phyloP scores from a whole-genome alignment of 2,797 vertebrate genomes.

The Helostoma temminkii region DNA sequence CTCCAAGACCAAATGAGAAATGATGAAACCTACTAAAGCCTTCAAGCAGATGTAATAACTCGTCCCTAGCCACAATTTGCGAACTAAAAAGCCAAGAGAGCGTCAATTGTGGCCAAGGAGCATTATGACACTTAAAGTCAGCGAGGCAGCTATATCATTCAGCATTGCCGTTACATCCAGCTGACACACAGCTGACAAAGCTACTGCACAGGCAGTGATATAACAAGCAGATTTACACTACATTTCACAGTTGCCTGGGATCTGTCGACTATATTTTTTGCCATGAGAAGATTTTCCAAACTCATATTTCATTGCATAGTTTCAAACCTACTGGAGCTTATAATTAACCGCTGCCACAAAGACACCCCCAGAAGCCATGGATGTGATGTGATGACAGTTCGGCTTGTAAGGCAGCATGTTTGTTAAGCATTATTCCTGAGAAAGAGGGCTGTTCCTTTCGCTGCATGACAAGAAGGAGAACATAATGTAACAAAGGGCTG shows the following conservation, averaged over 20 bases:
- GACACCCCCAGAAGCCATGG: background rate
- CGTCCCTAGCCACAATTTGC: background rate
- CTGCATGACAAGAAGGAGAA: slow-evolving; percentile 1
- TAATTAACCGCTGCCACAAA: slow-evolving; percentile 32
- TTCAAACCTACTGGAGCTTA: slow-evolving; percentile 8
- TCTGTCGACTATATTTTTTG: slow-evolving; percentile 7
- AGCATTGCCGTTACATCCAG: background rate
- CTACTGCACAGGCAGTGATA: slow-evolving; percentile 6
- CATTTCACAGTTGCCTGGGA: slow-evolving; percentile 5
- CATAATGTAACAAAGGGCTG: background rate
- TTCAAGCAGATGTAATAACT: background rate
- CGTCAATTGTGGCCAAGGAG: slow-evolving; percentile 42
- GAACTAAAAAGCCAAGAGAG: slow-evolving; percentile 32
- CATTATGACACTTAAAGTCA: slow-evolving; percentile 22
- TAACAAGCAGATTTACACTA: background rate
- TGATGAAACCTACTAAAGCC: background rate
- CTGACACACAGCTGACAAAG: slow-evolving; percentile 20
- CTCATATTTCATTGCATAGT: slow-evolving; percentile 7
- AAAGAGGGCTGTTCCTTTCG: background rate
- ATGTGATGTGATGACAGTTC: background rate
- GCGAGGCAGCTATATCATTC: background rate
- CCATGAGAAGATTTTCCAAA: slow-evolving; percentile 7
- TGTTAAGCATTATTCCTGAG: background rate
- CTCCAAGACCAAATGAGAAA: too few species aligned
- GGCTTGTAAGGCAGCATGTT: background rate